phyloP scores from a whole-genome alignment of 2,888 invertebrate species.

The Encarsia formosa region DNA sequence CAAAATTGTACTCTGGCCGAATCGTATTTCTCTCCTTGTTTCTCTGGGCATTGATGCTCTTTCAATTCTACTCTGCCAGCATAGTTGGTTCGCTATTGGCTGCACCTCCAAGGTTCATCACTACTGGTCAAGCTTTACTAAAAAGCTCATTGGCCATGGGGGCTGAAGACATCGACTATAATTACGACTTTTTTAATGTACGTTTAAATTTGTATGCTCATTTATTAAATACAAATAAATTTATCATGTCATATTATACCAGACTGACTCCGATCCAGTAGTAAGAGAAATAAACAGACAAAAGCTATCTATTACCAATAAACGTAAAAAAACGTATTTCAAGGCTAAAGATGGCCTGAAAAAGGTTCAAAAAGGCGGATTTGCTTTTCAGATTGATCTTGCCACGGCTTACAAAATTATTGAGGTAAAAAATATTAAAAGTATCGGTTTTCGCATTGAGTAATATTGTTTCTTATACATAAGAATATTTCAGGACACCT shows the following conservation, averaged over 20 bases:
- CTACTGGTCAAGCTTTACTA: slow-evolving; percentile 39
- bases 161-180: slow-evolving; percentile 43
- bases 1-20: slow-evolving; percentile 51
- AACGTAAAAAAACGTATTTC: slow-evolving; percentile 44
- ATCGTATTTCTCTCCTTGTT: slow-evolving; percentile 41
- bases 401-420: slow-evolving; percentile 67
- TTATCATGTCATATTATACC: no score
- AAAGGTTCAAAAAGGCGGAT: slow-evolving; percentile 61
- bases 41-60: slow-evolving; percentile 42
- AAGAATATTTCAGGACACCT: slow-evolving; percentile 55
- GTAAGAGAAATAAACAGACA: slow-evolving; percentile 58
- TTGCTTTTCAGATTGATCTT: slow-evolving; percentile 68
- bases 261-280: slow-evolving; percentile 64
- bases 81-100: slow-evolving; percentile 45
- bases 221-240: no score
- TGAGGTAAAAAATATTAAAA: slow-evolving; percentile 44
- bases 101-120: slow-evolving; percentile 42
- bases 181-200: slow-evolving; percentile 41
- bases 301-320: slow-evolving; percentile 52
- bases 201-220: slow-evolving; percentile 10
- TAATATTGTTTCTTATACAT: no score
- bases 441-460: no score
- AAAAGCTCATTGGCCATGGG: slow-evolving; percentile 43
- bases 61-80: slow-evolving; percentile 48
- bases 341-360: slow-evolving; percentile 57